Evolutionary conservation across 2,797 vertebrate genomes (phyloP), one percentile per base, ranked within the genome.

Genomic region (Pseudopleuronectes americanus): DNA sequence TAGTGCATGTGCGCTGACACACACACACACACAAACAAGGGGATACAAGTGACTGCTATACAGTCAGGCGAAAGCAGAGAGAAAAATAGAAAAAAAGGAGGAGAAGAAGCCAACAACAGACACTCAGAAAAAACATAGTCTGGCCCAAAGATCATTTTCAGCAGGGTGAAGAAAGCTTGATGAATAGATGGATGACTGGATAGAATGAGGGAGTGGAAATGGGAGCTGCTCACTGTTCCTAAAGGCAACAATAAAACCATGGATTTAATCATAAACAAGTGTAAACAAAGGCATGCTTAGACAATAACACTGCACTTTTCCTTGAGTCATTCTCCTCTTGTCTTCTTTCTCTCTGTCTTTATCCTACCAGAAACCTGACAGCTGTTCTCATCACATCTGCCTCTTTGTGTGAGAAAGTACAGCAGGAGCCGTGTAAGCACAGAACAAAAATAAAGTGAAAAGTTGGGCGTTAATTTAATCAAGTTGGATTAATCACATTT

Each of bases 241-340:
- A 57, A 43, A 61, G 49, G 65, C 72, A 84, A 77, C 66, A 76
- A 74, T 70, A 66, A 74, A 83, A 76, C 53, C 68, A 60, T 74
- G 66, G 77, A 75, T 81, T 79, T 76, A 72, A 73, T 65, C 22
- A 71, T 56, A 75, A 70, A 61, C 48, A 71, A 13, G 19, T 48
- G 47, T 64, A 74, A 77, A 86, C 68, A 84, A 66, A 66, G 56
- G 13, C 28, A 59, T 70, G 31, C 64, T 17, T 69, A 80, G 56
- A 65, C 47, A 79, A 43, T 41, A 70, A 48, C 58, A 58, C 8
- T 51, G 36, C 8, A 21, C 31, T 72, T 71, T 72, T 57, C 4
- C 45, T 64, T 19, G 22, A 71, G 57, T 67, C 59, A 19, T 58
- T 47, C 28, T 55, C 22, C 22, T 64, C 36, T 28, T 38, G 3